Conservation (phyloP, 2,888 invertebrate genomes). For the Pomacea canaliculata region DNA sequence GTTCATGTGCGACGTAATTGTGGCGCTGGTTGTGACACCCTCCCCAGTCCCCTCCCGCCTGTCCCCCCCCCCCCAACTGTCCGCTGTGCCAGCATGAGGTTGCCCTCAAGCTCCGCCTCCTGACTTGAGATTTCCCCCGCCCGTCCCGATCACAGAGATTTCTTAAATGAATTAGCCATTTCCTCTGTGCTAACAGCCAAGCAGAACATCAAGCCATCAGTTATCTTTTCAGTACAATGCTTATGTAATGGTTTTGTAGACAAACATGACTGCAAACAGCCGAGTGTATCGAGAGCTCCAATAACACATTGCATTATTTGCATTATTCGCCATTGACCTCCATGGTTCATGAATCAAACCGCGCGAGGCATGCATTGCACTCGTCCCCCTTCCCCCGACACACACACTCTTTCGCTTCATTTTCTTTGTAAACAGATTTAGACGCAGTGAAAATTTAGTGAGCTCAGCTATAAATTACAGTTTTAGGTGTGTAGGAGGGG, state of each 20-base stretch:
- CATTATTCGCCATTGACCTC: too few relatives aligned
- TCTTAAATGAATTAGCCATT: not conserved
- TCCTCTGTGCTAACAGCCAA: too few relatives aligned
- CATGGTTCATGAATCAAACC: too few relatives aligned
- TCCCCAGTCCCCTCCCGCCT: not conserved
- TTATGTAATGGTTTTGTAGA: constrained; percentile 6
- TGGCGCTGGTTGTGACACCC: constrained; percentile 13
- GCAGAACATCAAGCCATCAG: too few relatives aligned
- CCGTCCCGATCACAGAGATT: constrained; percentile 6
- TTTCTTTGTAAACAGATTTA: not conserved
- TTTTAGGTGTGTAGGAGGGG: too few relatives aligned
- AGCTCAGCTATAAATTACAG: not conserved
- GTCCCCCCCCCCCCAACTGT: constrained; percentile 1
- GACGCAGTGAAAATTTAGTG: not conserved
- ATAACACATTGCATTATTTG: too few relatives aligned
- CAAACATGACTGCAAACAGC: not conserved
- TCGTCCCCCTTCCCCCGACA: not conserved
- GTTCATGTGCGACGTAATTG: constrained; percentile 29
- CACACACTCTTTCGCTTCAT: not conserved
- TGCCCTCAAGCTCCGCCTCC: constrained; percentile 14
- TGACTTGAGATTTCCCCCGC: not conserved
- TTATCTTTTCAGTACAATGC: constrained; percentile 2
- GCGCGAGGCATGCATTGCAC: too few relatives aligned
- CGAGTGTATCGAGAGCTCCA: not conserved
- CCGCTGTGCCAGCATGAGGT: not conserved